Percentiles rank a stretch among this genome's conserved stretches.
Evolutionary conservation across 2,797 vertebrate species (phyloP).

Genomic region (Pipistrellus nathusii): DNA sequence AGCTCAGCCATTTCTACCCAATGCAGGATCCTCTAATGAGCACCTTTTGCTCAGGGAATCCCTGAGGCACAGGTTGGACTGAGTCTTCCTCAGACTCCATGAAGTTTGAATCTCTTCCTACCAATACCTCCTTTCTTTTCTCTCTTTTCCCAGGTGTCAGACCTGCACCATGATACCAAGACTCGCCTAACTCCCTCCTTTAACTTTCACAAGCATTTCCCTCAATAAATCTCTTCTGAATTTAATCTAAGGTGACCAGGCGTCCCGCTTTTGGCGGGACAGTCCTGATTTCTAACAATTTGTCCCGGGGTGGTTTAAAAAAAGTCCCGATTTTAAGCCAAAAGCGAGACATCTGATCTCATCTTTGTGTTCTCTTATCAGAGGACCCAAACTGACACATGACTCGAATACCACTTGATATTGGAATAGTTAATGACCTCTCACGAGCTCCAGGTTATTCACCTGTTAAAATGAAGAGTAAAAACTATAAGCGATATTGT

Average conservation of each 20-base stretch:
- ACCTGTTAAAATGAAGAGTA: not conserved
- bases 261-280: too few species aligned
- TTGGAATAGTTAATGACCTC: not conserved
- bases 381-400: not conserved
- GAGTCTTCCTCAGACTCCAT: not conserved
- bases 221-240: not conserved
- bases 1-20: not conserved
- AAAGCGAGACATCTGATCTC: too few species aligned
- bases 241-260: not conserved
- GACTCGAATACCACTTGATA: not conserved
- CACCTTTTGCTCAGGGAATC: not conserved
- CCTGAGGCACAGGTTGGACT: not conserved
- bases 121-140: not conserved
- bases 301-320: fast-evolving
- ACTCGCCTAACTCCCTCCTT: not conserved
- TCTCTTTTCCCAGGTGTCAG: not conserved
- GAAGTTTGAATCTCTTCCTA: not conserved
- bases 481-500: not conserved
- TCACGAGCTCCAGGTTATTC: not conserved
- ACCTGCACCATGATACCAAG: not conserved
- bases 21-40: not conserved
- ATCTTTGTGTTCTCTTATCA: not conserved
- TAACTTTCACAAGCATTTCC: not conserved
- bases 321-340: too few species aligned
- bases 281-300: too few species aligned